Evolutionary conservation across 2,797 vertebrate genomes (phyloP), one percentile per base, ranked within the genome.

Genomic region (Brachyrhaphis roseni): DNA sequence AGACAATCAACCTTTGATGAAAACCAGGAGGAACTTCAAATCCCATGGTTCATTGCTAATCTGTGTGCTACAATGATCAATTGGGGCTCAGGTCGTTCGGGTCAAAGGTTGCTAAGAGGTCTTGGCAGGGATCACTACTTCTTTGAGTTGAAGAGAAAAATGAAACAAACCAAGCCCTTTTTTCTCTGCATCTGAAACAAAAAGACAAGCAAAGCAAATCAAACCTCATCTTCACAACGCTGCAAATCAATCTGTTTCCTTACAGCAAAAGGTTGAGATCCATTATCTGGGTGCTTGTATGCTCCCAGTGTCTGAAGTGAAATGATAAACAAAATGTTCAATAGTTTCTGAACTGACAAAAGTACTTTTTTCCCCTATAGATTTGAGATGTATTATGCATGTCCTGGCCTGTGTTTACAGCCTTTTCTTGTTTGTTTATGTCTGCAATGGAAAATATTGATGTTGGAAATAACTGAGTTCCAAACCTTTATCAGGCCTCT

Each of bases 231-330:
- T 78, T 76, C 16, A 79, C 89, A 82, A 89, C 81, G 79, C 77
- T 90, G 91, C 87, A 90, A 92, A 92, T 92, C 85, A 89, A 88
- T 93, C 82, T 78, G 66, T 57, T 51, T 81, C 77, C 86, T 87
- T 78, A 82, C 36, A 59, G 84, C 77, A 28, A 86, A 71, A 80
- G 80, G 86, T 90, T 78, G 62, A 70, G 82, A 90, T 89, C 78
- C 86, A 91, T 91, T 91, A 88, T 86, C 76, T 84, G 81, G 86
- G 91, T 80, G 85, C 84, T 47, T 80, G 71, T 82, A 64, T 6
- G 64, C 79, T 81, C 75, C 77, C 70, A 41, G 72, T 77, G 81
- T 81, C 76, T 92, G 83, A 88, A 89, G 88, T 78, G 51, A 57
- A 77, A 74, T 72, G 43, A 88, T 83, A 86, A 88, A 89, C 79